Base-by-base conservation (phyloP, 2,797 vertebrate genomes). In the Pteropus rufus region DNA sequence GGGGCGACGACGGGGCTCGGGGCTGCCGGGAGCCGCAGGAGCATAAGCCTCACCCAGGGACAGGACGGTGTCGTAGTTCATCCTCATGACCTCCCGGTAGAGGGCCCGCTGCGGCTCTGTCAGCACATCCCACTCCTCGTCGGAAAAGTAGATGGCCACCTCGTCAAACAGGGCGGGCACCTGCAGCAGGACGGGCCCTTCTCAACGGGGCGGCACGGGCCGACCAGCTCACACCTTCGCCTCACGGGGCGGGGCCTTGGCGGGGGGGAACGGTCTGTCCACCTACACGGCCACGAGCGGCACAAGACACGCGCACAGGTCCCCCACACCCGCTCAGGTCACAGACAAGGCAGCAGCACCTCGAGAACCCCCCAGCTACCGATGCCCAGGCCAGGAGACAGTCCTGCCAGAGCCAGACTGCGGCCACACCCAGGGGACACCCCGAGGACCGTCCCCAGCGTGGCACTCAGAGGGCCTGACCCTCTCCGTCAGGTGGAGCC, bases 1-100 rank as follows among this genome's bases (percentile, higher is more conserved):
- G 49, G 49, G 49, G 49, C 15, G 5, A 16, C 15, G 49, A 15
- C 49, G 49, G 49, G 70, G 58, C 75, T 52, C 54, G 26, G 69
- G 46, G 88, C 86, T 65, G 83, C 58, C 29, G 65, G 44, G 70
- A 94, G 46, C 89, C 89, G 31, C 69, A 95, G 69, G 80, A 82
- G 91, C 95, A 56, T 44, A 46, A 89, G 72, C 24, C 54, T 97
- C 94, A 98, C 98, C 98, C 67, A 97, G 91, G 60, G 94, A 82
- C 52, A 98, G 60, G 34, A 98, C 94, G 3, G 97, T 96, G 9
- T 98, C 96, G 41, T 97, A 98, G 52, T 96, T 98, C 92, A 97
- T 98, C 82, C 80, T 92, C 97, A 98, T 95, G 77, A 96, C 97
- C 69, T 98, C 95, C 62, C 94, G 97, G 94, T 98, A 98, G 26